phyloP scores from a whole-genome alignment of 1,140 invertebrate genomes.

The Holcopasites calliopsidis region DNA sequence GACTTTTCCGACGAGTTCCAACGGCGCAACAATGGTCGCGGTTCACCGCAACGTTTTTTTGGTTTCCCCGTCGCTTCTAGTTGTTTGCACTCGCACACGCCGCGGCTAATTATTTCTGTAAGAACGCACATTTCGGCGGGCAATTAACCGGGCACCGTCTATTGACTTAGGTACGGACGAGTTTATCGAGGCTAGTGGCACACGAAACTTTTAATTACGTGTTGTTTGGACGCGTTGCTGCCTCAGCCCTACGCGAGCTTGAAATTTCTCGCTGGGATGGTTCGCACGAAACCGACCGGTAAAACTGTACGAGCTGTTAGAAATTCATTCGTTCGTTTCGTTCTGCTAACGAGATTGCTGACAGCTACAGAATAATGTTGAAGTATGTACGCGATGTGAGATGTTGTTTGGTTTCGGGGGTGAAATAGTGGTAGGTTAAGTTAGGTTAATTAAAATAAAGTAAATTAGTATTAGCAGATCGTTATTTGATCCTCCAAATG shows the following conservation, averaged over 20 bases:
- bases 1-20: slow-evolving; percentile 14
- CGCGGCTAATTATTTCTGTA: slow-evolving; percentile 26
- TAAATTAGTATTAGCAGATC: too few relatives aligned
- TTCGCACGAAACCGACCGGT: neutral
- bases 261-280: neutral
- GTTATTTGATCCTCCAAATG: too few relatives aligned
- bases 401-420: too few relatives aligned
- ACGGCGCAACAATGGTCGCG: slow-evolving; percentile 1
- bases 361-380: too few relatives aligned
- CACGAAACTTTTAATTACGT: slow-evolving; percentile 36
- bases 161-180: slow-evolving; percentile 14
- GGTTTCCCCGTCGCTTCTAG: neutral
- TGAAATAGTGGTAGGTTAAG: too few relatives aligned
- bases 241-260: neutral
- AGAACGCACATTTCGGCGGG: slow-evolving; percentile 18
- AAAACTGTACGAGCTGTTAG: slow-evolving; percentile 19
- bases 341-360: neutral
- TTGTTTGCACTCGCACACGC: slow-evolving; percentile 14
- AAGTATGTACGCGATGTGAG: too few relatives aligned
- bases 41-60: neutral
- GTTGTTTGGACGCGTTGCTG: slow-evolving; percentile 16
- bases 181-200: slow-evolving; percentile 24
- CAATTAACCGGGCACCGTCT: slow-evolving; percentile 15
- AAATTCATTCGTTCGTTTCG: slow-evolving; percentile 5
- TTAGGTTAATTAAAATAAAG: too few relatives aligned